These are phyloP conservation scores for Drosophila pseudotalamancana DNA, from an alignment of 2,888 invertebrate species.

Conservation along the genomic window DNA sequence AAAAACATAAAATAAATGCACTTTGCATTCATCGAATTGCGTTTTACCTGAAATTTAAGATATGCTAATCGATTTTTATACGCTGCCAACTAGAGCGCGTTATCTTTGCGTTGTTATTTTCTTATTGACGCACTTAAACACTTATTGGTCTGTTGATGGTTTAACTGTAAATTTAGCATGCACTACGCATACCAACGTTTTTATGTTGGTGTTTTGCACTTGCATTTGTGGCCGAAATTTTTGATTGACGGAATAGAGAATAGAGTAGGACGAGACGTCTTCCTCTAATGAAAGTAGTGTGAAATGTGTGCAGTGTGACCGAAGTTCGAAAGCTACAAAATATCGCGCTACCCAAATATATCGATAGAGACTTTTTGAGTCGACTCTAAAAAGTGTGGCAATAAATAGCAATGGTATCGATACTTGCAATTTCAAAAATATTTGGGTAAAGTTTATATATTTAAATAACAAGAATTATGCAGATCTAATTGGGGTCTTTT, in stretches of 20 bases:
- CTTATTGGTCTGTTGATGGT: neutral
- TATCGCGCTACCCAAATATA: neutral
- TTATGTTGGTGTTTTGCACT: constrained; percentile 47
- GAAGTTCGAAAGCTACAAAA: neutral
- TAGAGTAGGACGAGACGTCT: constrained; percentile 26
- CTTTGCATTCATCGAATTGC: constrained; percentile 49
- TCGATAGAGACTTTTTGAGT: neutral
- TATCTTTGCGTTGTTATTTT: constrained; percentile 8
- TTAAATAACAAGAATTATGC: too few relatives aligned
- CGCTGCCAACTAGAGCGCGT: constrained; percentile 18
- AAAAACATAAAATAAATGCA: constrained; percentile 20
- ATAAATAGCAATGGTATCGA: neutral
- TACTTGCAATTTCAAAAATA: neutral
- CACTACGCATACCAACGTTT: constrained; percentile 39
- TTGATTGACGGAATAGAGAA: constrained; percentile 9
- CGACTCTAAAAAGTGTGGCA: neutral
- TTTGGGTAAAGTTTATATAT: neutral
- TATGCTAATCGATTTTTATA: constrained; percentile 50
- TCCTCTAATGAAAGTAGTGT: constrained; percentile 12
- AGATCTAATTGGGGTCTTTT: too few relatives aligned
- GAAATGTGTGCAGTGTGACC: constrained; percentile 34
- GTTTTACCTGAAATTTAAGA: constrained; percentile 45
- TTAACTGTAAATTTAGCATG: constrained; percentile 35
- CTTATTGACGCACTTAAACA: neutral
- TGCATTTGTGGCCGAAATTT: constrained; percentile 58